phyloP scores from a whole-genome alignment of 2,113 vertebrate genomes.

The Elanus axillaris region DNA sequence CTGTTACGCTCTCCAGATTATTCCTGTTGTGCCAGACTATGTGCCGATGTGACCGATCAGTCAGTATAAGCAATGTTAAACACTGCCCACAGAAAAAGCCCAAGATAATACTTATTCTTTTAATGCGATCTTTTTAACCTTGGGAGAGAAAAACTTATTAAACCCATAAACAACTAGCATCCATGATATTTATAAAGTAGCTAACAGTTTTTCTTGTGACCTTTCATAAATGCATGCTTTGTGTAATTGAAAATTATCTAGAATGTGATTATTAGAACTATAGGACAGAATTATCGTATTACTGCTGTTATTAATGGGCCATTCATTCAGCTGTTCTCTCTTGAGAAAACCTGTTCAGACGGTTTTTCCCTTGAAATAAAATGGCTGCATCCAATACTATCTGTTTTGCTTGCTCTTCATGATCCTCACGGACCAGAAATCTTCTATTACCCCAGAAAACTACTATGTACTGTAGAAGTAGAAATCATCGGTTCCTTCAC shows the following conservation, averaged over 20 bases:
- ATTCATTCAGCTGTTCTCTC: neutral
- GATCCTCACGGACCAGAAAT: neutral
- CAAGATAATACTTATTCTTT: neutral
- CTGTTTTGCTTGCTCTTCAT: neutral
- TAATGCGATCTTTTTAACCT: neutral
- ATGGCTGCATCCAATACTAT: neutral
- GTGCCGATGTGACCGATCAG: fast-evolving
- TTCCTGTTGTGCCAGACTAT: neutral
- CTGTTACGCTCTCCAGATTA: neutral
- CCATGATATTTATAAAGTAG: neutral
- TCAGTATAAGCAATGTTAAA: neutral
- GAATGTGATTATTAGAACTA: neutral
- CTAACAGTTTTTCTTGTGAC: neutral
- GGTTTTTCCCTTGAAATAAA: neutral
- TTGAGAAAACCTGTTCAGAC: neutral
- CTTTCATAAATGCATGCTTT: neutral
- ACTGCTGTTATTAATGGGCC: neutral
- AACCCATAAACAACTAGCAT: neutral
- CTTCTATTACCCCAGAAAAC: neutral
- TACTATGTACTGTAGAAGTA: neutral
- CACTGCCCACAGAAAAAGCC: neutral
- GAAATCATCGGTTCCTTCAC: neutral
- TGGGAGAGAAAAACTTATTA: neutral
- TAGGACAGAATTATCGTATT: conserved; percentile 7
- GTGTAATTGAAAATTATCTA: neutral